Base-by-base conservation (phyloP, 2,888 invertebrate species). In the Oxycera nigricornis region DNA sequence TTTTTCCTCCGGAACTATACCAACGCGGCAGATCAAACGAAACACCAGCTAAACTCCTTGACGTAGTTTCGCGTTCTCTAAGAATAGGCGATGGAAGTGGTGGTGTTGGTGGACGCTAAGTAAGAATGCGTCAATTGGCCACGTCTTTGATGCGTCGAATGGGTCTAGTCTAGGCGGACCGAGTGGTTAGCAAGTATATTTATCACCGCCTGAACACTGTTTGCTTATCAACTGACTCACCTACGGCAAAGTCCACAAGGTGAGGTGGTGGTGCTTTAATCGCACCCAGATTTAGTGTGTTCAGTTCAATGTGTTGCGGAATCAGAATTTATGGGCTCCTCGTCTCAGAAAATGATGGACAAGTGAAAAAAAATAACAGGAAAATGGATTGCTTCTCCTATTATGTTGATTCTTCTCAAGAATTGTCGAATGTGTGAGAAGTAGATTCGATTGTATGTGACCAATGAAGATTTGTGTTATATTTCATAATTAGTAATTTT, bases 1-100 rank as follows among this genome's bases (percentile, higher is more conserved):
- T n/a, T n/a, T n/a, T n/a, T n/a, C n/a, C n/a, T n/a, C n/a, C n/a
- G n/a, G n/a, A n/a, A n/a, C n/a, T n/a, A n/a, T n/a, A n/a, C n/a
- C n/a, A n/a, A n/a, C n/a, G n/a, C n/a, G n/a, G n/a, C n/a, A n/a
- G n/a, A n/a, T 46, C 17, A 2, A 46, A 2, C 46, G 46, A 46
- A 46, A 46, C 17, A 17, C 46, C n/a, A 52, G 52, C 3, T 2
- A 52, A 7, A 3, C 24, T 52, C 52, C 14, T 9, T 52, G 28
- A 17, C 11, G 14, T 2, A 4, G 11, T 9, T 59, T 22, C 9
- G 22, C 14, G 28, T 28, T 59, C 59, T 59, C 59, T 59, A 59
- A 59, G 59, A 59, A 59, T 59, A 59, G 59, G 6, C 26, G 26
- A 59, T 22, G 52, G 24, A 59, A 59, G 59, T 59, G 59, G 28